These are phyloP conservation scores for Hippocampus zosterae DNA, from an alignment of 2,113 vertebrate species.

Conservation along the genomic window DNA sequence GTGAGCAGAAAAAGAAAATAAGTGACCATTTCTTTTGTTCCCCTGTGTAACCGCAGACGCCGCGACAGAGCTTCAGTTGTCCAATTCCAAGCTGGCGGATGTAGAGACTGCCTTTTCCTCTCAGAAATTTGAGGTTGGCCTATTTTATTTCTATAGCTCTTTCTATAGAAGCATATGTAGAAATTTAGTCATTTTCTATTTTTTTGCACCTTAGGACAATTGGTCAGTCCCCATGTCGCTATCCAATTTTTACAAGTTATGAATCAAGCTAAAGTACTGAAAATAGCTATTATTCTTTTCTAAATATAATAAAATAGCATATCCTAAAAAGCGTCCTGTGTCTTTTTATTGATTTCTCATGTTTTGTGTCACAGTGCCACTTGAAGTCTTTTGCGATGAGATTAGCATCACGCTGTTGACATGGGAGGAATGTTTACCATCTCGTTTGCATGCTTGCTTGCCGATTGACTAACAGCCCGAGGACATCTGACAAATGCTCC, in stretches of 20 bases:
- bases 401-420: background rate
- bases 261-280: too few relatives aligned
- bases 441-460: background rate
- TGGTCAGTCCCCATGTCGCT: too few relatives aligned
- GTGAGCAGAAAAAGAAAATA: background rate
- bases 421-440: background rate
- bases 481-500: background rate
- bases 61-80: slow-evolving; percentile 77
- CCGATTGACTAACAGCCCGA: background rate
- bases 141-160: background rate
- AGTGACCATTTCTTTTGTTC: slow-evolving; percentile 7
- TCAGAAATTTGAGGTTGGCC: slow-evolving; percentile 85
- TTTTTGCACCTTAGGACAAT: too few relatives aligned
- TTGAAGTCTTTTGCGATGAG: background rate
- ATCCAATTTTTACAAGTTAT: too few relatives aligned
- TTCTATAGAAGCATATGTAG: too few relatives aligned
- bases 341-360: background rate
- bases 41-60: slow-evolving; percentile 68
- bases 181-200: too few relatives aligned
- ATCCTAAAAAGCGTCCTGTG: background rate
- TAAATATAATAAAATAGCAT: background rate
- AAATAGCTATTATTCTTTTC: background rate
- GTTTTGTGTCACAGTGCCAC: background rate
- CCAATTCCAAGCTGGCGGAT: slow-evolving; percentile 79
- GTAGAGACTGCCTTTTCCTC: slow-evolving; percentile 76